These are phyloP conservation scores for Caenorhabditis latens DNA, from an alignment of 1,140 invertebrate species.

Conservation along the genomic window DNA sequence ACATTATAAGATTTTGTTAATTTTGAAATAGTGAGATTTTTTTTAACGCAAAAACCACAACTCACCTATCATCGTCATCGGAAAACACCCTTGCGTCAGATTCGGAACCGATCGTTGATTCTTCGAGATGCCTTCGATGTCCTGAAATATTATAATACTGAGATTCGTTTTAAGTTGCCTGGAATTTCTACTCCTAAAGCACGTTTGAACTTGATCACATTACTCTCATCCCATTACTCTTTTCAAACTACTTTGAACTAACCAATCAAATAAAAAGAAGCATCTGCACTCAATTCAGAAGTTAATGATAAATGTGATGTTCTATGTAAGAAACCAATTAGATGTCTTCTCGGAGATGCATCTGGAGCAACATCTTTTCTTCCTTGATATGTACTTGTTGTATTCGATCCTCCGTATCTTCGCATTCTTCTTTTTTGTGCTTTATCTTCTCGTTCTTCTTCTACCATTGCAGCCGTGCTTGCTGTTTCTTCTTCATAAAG, in stretches of 20 bases:
- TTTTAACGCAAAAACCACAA: too few relatives aligned
- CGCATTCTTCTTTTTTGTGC: constrained; percentile 36
- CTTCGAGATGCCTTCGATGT: constrained; percentile 72
- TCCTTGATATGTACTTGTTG: constrained; percentile 66
- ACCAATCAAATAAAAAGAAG: constrained; percentile 71
- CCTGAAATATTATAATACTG: constrained; percentile 58
- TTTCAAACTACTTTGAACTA: background rate
- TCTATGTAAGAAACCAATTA: constrained; percentile 71
- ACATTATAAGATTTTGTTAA: too few relatives aligned
- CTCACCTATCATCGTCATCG: constrained; percentile 72
- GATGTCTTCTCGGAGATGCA: constrained; percentile 63
- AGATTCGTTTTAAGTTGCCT: too few relatives aligned
- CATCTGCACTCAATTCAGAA: constrained; percentile 68
- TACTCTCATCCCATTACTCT: background rate
- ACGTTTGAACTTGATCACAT: constrained; percentile 17
- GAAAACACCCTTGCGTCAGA: constrained; percentile 73
- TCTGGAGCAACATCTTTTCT: constrained; percentile 63
- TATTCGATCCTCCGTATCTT: constrained; percentile 60
- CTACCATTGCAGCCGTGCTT: constrained; percentile 31
- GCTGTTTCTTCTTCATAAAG: constrained; percentile 62
- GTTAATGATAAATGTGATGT: constrained; percentile 72
- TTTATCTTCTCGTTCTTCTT: constrained; percentile 19
- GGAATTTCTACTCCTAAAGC: background rate
- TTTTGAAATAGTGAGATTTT: too few relatives aligned
- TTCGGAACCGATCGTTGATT: constrained; percentile 76